Evolutionary conservation across 1,140 invertebrate genomes (phyloP), one percentile per base, ranked within the genome.

Genomic region (Agrypnia vestita): DNA sequence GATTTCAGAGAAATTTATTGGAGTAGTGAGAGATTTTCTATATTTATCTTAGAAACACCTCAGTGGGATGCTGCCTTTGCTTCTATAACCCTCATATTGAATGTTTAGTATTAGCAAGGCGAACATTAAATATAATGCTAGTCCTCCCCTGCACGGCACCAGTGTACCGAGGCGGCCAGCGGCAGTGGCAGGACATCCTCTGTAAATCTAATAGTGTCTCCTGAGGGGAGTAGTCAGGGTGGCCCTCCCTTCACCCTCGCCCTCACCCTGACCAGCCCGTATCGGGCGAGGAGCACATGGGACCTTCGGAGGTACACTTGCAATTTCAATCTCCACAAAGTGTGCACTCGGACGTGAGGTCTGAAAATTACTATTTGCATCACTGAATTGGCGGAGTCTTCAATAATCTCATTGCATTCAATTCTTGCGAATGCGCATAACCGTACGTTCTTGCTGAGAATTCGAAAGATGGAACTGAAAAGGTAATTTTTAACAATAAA

Each of bases 161-260:
- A 76, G 72, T 79, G 80, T 72, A 55, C 67, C 35, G 53, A 44
- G 77, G 69, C 69, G 69, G 51, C 44, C 78, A 79, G 72, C 21
- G 25, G 25, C 25, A 35, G 25, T 35, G 25, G 71, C 55, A 53
- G 44, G 80, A 73, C 69, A 73, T 73, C 76, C 78, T 79, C 72
- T 76, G 80, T 79, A 82, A 82, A 82, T 82, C 80, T 82, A 82
- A 82, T 82, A 79, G 62, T 76, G 72, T 78, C 80, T 69, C 76
- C 62, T 71, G 21, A 73, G 19, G 10, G 13, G 12, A 12, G 11
- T 11, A 51, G 49, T 15, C 4, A 46, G 64, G 64, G 64, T 69
- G 64, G 19, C 10, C 21, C 61, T 25, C 10, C 21, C 61, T 25
- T 1, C 4, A 11, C 64, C 35, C 6, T n/a, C 43, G 3, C 3